phyloP scores from a whole-genome alignment of 2,888 invertebrate genomes.

The Colletes collaris region DNA sequence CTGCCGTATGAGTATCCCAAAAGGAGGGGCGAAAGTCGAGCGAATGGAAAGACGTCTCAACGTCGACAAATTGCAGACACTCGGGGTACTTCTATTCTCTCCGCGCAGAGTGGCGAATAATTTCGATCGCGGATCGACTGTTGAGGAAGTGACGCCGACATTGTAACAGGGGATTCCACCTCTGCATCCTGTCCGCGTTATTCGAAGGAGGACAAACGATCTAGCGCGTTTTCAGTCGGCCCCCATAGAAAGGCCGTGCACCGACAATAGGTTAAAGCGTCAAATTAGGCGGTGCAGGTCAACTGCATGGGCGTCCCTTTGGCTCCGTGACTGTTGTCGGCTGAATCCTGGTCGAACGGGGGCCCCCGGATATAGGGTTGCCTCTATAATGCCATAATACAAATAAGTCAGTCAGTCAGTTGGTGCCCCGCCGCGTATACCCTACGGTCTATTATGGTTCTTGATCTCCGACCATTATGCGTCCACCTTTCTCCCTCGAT shows the following conservation, averaged over 20 bases:
- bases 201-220: constrained; percentile 31
- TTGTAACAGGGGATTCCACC: constrained; percentile 17
- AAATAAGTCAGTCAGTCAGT: constrained; percentile 72
- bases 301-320: constrained; percentile 77
- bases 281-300: constrained; percentile 80
- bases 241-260: constrained; percentile 44
- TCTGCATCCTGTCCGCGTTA: constrained; percentile 42
- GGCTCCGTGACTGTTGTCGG: constrained; percentile 54
- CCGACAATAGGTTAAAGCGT: constrained; percentile 69
- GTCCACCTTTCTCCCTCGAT: constrained; percentile 67
- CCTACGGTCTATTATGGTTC: constrained; percentile 73
- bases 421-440: constrained; percentile 61
- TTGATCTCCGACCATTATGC: constrained; percentile 73
- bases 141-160: constrained; percentile 47
- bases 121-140: constrained; percentile 34
- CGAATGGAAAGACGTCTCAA: too few species aligned
- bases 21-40: too few species aligned
- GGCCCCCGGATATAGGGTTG: constrained; percentile 67
- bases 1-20: too few species aligned
- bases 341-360: constrained; percentile 42
- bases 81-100: neutral
- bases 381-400: constrained; percentile 71
- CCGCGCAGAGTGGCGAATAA: constrained; percentile 18
- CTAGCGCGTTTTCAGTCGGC: constrained; percentile 45
- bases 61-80: constrained; percentile 50